Evolutionary conservation across 2,888 invertebrate species (phyloP), one percentile per base, ranked within the genome.

Genomic region (Mesochorus sp.): DNA sequence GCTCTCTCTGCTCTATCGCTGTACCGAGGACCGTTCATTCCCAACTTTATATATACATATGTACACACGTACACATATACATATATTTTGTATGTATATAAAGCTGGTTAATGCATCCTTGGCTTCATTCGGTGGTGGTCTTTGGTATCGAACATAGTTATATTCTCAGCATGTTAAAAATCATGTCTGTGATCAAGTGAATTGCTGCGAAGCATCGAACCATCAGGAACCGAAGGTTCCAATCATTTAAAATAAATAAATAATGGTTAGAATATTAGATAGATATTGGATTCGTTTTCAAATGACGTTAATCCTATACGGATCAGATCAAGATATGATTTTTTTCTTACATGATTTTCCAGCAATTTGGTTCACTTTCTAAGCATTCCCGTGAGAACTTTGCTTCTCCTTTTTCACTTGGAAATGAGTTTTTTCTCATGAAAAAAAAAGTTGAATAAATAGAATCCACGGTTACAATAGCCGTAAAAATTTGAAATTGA

Each of bases 1-100:
- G 55, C 71, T 76, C 55, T 47, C n/a, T n/a, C n/a, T 37, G 47
- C 75, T 68, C 51, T 66, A 31, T 71, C 42, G 31, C 47, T 66
- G 31, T 61, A 51, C 49, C 71, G 64, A 51, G 26, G 51, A 66
- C 42, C 59, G 62, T 55, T 55, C 39, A 57, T 71, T 57, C 70
- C 39, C 51, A 66, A 37, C 12, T 37, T 10, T 24, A 26, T 26
- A 19, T 31, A 34, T 34, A 31, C 3, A 31, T 47, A 26, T 21
- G 26, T 19, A 34, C 10, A 6, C 10, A 12, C n/a, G 19, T 8
- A 47, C 5, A 19, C 12, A 19, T 19, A 19, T 19, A 8, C 34
- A 34, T 19, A 10, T 34, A 55, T 31, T 31, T 31, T 31, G 8
- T 31, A 31, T 8, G 8, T 31, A 31, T 31, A 8, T 31, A 31